Base-by-base conservation (phyloP, 1,140 invertebrate genomes). In the Penaeus vannamei region DNA sequence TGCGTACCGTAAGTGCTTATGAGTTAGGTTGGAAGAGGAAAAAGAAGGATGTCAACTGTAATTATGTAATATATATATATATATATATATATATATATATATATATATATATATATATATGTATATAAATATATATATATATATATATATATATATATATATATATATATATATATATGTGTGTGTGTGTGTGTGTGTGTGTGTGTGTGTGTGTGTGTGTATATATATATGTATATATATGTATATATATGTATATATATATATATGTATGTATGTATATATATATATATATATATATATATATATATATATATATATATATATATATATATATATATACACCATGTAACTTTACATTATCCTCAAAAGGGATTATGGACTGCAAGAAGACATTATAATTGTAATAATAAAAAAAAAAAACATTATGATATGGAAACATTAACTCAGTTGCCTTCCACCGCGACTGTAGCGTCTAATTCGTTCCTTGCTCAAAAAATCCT, bases 171-270 rank as follows among this genome's bases (percentile, higher is more conserved):
- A 12, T 81, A 1, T 79, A 2, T 79, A 2, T 79, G 22, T 79
- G 22, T 79, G 42, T n/a, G 12, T 79, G 42, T 79, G 12, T 80
- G 20, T 80, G 42, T 80, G 42, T 10, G 0, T 26, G 1, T 26
- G 26, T 26, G 7, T 72, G n/a, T 72, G 3, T 72, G n/a, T 72
- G 69, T 29, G n/a, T 72, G n/a, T 46, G 26, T 46, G 53, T 46
- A 81, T 46, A 81, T 81, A 81, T 81, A 81, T 59, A 81, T 81
- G 53, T 81, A 81, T 81, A 81, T 81, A 81, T 81, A 81, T 81
- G 53, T 59, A 81, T 81, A 81, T 81, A 81, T 81, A 81, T 81
- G 42, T 81, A 81, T 81, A 81, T 81, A 81, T 81, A 81, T 81
- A 81, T 81, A 81, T 81, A 81, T 81, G 42, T 81, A 81, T 81